Evolutionary conservation across 64 coral and sea anemone genomes (phyloP).

Genomic region (Dendrophyllia cribrosa): DNA sequence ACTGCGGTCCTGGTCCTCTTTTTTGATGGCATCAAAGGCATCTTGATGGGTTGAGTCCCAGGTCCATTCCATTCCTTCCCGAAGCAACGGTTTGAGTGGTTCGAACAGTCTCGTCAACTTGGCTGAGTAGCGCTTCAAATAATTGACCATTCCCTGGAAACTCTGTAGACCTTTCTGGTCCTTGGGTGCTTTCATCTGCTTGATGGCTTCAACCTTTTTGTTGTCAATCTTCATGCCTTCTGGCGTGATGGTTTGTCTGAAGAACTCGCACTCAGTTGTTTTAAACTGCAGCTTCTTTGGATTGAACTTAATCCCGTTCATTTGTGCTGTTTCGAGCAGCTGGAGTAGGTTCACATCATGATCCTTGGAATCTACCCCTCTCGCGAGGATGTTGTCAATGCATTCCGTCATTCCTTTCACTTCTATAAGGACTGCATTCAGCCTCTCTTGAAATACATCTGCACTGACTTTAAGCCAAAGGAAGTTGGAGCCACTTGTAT

Average conservation of each 20-base stretch:
- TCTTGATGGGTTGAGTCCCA: conserved; percentile 12
- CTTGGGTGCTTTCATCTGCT: conserved; percentile 24
- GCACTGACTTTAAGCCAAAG: too few species aligned
- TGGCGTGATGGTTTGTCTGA: conserved; percentile 5
- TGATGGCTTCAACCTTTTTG: conserved; percentile 30
- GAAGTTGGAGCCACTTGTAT: conserved; percentile 44
- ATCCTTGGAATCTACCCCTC: conserved; percentile 20
- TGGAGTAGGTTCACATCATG: conserved; percentile 51
- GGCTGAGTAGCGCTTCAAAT: conserved; percentile 24
- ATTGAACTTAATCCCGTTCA: conserved; percentile 42
- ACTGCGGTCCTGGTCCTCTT: background rate
- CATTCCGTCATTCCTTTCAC: too few species aligned
- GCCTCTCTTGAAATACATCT: too few species aligned
- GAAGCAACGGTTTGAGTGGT: background rate
- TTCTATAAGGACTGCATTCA: too few species aligned
- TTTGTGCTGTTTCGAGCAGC: conserved; percentile 21
- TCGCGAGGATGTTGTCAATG: too few species aligned
- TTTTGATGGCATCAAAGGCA: background rate
- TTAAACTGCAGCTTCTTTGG: conserved; percentile 38
- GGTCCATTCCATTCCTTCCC: conserved; percentile 14
- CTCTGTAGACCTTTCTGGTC: conserved; percentile 10
- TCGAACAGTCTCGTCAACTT: background rate
- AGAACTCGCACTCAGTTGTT: conserved; percentile 25
- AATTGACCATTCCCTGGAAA: conserved; percentile 24
- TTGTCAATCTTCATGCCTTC: background rate